A percentile compares a stretch with the other conserved stretches of the same genome.
These are phyloP conservation scores for Phyllostomus discolor DNA, from an alignment of 2,113 vertebrate species.

Conservation along the genomic window DNA sequence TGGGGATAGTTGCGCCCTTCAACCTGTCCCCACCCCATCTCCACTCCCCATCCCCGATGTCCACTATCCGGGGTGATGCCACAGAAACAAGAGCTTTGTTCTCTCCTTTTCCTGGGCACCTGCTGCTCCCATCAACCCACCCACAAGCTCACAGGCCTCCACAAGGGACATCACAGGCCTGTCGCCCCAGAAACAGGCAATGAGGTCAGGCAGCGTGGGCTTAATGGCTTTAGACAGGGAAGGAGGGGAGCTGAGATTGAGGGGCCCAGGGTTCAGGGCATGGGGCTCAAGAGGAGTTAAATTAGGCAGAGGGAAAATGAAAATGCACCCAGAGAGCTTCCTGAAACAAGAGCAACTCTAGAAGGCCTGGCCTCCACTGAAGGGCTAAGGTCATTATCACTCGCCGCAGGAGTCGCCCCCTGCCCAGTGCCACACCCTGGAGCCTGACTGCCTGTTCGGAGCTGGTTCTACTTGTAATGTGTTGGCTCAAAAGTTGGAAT, in stretches of 20 bases:
- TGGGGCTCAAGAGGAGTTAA: neutral
- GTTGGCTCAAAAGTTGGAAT: conserved; percentile 20
- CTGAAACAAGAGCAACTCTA: fast-evolving
- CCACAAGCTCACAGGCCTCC: neutral
- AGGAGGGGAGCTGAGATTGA: neutral
- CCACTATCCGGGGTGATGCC: neutral
- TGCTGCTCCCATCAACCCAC: neutral
- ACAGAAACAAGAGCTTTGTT: neutral
- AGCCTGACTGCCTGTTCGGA: neutral
- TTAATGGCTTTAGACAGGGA: neutral
- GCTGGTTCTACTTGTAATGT: neutral
- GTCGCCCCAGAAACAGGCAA: neutral
- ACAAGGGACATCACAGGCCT: neutral
- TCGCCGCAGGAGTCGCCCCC: neutral
- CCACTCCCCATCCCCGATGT: neutral
- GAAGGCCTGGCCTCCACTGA: fast-evolving
- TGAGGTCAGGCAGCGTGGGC: conserved; percentile 7
- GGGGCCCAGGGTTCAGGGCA: neutral
- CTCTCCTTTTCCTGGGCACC: neutral
- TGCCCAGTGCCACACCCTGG: fast-evolving
- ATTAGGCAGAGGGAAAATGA: neutral
- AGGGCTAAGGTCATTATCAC: neutral
- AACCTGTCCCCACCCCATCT: fast-evolving
- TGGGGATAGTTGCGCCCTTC: neutral
- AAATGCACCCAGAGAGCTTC: neutral